phyloP scores from a whole-genome alignment of 2,113 vertebrate genomes.

The Ciconia stormi region DNA sequence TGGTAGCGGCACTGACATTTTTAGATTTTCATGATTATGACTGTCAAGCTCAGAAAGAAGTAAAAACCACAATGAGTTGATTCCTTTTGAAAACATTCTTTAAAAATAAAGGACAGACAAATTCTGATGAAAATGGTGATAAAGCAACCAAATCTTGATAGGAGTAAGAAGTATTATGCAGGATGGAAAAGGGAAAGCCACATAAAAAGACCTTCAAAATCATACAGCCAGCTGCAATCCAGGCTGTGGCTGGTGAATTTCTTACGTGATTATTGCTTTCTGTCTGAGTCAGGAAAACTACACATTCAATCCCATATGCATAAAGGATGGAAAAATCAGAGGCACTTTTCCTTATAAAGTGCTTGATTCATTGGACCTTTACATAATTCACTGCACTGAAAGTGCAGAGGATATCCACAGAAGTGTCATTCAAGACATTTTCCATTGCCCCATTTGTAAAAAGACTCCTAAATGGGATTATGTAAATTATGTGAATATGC shows the following conservation, averaged over 20 bases:
- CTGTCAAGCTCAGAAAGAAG: background rate
- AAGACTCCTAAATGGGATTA: background rate
- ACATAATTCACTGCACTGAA: background rate
- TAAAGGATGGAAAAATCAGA: slow-evolving; percentile 8
- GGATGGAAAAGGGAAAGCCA: background rate
- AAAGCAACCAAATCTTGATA: background rate
- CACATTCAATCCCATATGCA: background rate
- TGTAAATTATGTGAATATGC: background rate
- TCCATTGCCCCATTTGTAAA: background rate
- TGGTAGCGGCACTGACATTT: background rate
- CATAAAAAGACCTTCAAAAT: background rate
- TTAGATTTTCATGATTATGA: slow-evolving; percentile 17
- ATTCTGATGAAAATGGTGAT: background rate
- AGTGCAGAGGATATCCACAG: background rate
- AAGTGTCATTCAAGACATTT: background rate
- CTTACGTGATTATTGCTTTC: background rate
- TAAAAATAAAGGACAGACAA: slow-evolving; percentile 20
- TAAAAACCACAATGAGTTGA: background rate
- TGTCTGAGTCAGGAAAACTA: background rate
- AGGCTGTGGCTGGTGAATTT: background rate
- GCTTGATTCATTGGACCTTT: background rate
- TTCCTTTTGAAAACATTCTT: background rate
- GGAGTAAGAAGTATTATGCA: background rate
- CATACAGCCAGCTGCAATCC: background rate
- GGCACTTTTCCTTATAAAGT: background rate